Evolutionary conservation across 2,888 invertebrate species (phyloP), one percentile per base, ranked within the genome.

Genomic region (Chloroclysta siterata): DNA sequence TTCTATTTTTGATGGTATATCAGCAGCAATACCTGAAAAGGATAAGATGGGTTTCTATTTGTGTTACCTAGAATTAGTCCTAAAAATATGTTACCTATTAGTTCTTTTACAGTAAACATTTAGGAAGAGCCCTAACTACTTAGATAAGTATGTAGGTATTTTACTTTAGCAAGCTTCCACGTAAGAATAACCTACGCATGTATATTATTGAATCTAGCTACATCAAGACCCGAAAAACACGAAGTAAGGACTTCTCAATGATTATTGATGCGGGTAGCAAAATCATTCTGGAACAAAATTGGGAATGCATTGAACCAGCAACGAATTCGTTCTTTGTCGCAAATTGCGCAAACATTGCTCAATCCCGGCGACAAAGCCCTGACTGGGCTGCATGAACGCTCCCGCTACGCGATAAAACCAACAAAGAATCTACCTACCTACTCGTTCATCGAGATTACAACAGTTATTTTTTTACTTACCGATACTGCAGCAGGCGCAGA

Each of bases 391-490:
- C 33, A 4, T 51, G 62, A 60, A 39, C 57, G 57, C 68, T 70
- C 68, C 60, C 60, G 66, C 72, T 65, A 53, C 51, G 69, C 69
- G 76, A 80, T 78, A 80, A 80, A 81, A 79, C 72, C 72, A 83
- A 84, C 81, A 85, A 84, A 85, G 83, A 80, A 77, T 59, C 28
- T 69, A 76, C 71, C 22, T 22, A 73, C 13, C 2, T 33, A 22
- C 8, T 46, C n/a, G 17, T 17, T 17, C 46, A 63, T 47, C 53
- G 63, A 68, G 73, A 75, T 74, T 72, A 72, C 54, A 70, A 76
- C 71, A 72, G 73, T 71, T 75, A 76, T 70, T 65, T 68, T 64
- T 54, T 60, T 10, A 85, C 91, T 90, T 77, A 92, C 92, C 89
- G 42, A 84, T 69, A 64, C 81, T 76, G 48, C 77, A 76, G 70